Evolutionary conservation across 1,140 invertebrate species (phyloP), one percentile per base, ranked within the genome.

Genomic region (Scaptomyza graminum): DNA sequence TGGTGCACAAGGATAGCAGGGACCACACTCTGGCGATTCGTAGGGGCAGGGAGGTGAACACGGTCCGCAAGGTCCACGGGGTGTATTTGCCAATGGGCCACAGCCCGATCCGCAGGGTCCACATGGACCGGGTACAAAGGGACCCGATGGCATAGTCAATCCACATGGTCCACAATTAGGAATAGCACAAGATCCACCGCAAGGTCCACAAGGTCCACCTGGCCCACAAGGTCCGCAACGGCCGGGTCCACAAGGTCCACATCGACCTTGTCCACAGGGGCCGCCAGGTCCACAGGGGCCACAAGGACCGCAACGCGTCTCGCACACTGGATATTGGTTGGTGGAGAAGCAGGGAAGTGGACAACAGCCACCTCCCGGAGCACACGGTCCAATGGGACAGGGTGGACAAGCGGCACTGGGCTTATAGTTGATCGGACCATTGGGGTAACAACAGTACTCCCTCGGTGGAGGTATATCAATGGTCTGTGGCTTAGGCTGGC

Each of bases 361-460:
- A n/a, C 85, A 74, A 55, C 87, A 90, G 4, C 67, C 62, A 34
- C 85, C 79, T 16, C 81, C 74, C 1, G 88, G 88, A 12, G 87
- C 73, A 64, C 81, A 83, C 0, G 81, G 79, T 12, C 82, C 83
- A 7, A 85, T 85, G 8, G 89, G 89, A 44, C 81, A 89, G 7
- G 90, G 90, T 9, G 90, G 85, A 41, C 90, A 90, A 25, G 88
- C 83, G n/a, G 76, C 77, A 54, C 83, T 90, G 2, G 88, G 84
- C 39, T 90, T 89, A 54, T 87, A 90, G 62, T 85, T 90, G 43
- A 87, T 90, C 22, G 90, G 87, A 6, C 90, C 90, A 13, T 85
- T 90, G 5, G 90, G 89, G 55, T 90, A 90, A 60, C 90, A 91
- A 41, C 90, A 91, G 63, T 89, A 91, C 66, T 91, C 90, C 22